Evolutionary conservation across 2,113 vertebrate genomes (phyloP), one percentile per base, ranked within the genome.

Genomic region (Platysteira castanea): DNA sequence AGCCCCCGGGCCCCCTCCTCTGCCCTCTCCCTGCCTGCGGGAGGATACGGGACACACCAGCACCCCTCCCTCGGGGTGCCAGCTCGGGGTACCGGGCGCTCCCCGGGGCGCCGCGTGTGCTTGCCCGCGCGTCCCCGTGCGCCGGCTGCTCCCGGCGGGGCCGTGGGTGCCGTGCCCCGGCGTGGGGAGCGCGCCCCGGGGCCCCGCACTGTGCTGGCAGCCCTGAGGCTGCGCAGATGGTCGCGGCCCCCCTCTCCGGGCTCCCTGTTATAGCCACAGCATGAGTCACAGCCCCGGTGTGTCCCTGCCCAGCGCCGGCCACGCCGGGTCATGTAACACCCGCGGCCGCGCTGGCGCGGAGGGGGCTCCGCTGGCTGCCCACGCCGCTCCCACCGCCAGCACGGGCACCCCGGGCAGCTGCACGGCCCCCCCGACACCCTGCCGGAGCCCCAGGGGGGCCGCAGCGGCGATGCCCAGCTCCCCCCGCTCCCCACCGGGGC

Each of bases 231-330:
- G 82, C 82, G 73, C 86, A 93, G 78, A 92, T 6, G 84, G 67
- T 15, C 20, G 3, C 13, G 37, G 52, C 54, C 73, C 68, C 75
- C 92, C 75, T 39, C 61, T 11, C 60, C 9, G 16, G 20, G 59
- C 84, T 89, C 89, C 87, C 91, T 12, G 64, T 81, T 87, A 81
- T 75, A 89, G 92, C 93, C 93, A 90, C 93, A 92, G 90, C 92
- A 22, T 87, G 92, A 94, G 87, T 93, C 94, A 86, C 77, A 84
- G 87, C 73, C 67, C 80, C 90, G 87, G 71, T 78, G 89, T 31
- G 89, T 89, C 90, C 92, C 90, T 93, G 92, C 95, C 95, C 91
- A 86, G 91, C 5, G 67, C 79, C 87, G 80, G 85, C 92, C 92
- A 68, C 49, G 61, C 92, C 53, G 84, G 95, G 87, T 91, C 95